phyloP scores from a whole-genome alignment of 1,140 invertebrate species.

The Psilanteris sp. region DNA sequence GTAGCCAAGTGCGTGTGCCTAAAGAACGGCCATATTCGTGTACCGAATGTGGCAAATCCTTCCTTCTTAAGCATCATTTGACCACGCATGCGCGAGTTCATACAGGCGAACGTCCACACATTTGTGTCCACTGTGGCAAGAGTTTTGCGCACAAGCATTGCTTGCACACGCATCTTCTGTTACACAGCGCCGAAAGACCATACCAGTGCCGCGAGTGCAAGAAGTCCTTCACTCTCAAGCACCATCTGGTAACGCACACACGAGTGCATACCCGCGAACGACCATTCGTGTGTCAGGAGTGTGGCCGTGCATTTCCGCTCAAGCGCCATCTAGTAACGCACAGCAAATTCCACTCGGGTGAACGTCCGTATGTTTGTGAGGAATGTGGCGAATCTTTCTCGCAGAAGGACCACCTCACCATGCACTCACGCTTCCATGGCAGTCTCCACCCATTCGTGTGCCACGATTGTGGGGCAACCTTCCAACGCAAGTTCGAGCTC shows the following conservation, averaged over 20 bases:
- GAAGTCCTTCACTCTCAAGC: constrained; percentile 91
- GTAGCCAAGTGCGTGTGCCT: constrained; percentile 81
- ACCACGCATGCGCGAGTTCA: constrained; percentile 89
- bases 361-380: constrained; percentile 91
- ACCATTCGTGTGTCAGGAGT: constrained; percentile 89
- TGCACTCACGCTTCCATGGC: constrained; percentile 91
- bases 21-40: constrained; percentile 90
- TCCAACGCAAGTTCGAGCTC: constrained; percentile 90
- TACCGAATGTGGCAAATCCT: constrained; percentile 90
- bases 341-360: constrained; percentile 92
- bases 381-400: constrained; percentile 94
- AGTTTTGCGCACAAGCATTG: constrained; percentile 92
- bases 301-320: constrained; percentile 89
- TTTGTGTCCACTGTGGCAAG: constrained; percentile 91
- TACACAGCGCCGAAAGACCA: constrained; percentile 89
- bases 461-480: constrained; percentile 89
- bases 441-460: constrained; percentile 90
- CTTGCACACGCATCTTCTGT: constrained; percentile 88
- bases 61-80: constrained; percentile 89
- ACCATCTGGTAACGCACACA: constrained; percentile 88
- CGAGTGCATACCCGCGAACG: constrained; percentile 86
- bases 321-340: constrained; percentile 91
- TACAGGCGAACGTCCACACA: constrained; percentile 89
- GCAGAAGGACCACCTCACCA: constrained; percentile 88
- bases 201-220: constrained; percentile 92